phyloP scores from a whole-genome alignment of 2,888 invertebrate species.

The Laothoe populi region DNA sequence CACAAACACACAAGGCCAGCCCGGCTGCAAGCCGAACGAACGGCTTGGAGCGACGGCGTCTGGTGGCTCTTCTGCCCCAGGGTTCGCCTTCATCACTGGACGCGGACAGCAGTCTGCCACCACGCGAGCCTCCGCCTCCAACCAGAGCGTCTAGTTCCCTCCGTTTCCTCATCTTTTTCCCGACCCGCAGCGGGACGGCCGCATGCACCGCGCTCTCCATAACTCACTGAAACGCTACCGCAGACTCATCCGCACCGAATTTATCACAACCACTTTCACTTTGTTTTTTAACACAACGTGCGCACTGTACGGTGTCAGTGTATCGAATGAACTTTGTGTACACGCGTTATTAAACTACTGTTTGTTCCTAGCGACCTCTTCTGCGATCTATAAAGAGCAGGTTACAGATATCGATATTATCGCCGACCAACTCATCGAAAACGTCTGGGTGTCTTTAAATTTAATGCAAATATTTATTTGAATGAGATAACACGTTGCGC shows the following conservation, averaged over 20 bases:
- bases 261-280: slow-evolving; percentile 50
- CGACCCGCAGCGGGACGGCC: slow-evolving; percentile 87
- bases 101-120: slow-evolving; percentile 86
- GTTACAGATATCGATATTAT: slow-evolving; percentile 20
- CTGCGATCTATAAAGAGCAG: slow-evolving; percentile 18
- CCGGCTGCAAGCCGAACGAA: slow-evolving; percentile 86
- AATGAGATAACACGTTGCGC: background rate
- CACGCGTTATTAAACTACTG: slow-evolving; percentile 9
- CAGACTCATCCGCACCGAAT: slow-evolving; percentile 65
- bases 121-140: slow-evolving; percentile 76
- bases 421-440: background rate
- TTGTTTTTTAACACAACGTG: slow-evolving; percentile 35
- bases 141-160: slow-evolving; percentile 90
- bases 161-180: slow-evolving; percentile 91
- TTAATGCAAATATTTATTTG: slow-evolving; percentile 5
- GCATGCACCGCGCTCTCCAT: slow-evolving; percentile 85
- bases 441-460: slow-evolving; percentile 23
- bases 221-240: slow-evolving; percentile 65
- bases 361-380: slow-evolving; percentile 18
- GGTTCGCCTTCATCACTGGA: slow-evolving; percentile 85
- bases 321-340: slow-evolving; percentile 55
- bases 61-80: slow-evolving; percentile 69
- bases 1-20: slow-evolving; percentile 85
- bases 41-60: slow-evolving; percentile 76
- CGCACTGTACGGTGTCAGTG: slow-evolving; percentile 41